phyloP scores from a whole-genome alignment of 2,888 invertebrate species.

The Pasiphila rectangulata region DNA sequence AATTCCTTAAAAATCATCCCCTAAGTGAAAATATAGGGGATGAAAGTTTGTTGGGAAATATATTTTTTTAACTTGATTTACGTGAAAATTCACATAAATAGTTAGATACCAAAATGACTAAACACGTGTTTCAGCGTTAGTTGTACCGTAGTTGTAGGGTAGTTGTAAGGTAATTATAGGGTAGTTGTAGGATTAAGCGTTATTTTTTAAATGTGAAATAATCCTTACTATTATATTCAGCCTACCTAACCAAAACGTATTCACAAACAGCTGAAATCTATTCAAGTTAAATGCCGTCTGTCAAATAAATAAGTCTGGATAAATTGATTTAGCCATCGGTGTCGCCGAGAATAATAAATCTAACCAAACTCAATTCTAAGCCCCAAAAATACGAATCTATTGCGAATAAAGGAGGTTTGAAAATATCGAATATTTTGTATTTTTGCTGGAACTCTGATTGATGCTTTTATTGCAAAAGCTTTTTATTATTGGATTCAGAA shows the following conservation, averaged over 20 bases:
- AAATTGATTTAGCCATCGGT: constrained; percentile 25
- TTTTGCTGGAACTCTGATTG: constrained; percentile 3
- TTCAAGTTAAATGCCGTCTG: constrained; percentile 8
- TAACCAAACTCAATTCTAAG: constrained; percentile 23
- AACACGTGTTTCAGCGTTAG: no score
- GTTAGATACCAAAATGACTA: no score
- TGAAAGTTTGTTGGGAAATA: no score
- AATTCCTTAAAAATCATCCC: no score
- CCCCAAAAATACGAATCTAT: constrained; percentile 12
- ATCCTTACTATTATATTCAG: no score
- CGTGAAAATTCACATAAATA: no score
- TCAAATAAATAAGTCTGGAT: constrained; percentile 22
- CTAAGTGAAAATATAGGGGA: no score
- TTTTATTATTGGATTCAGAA: constrained; percentile 13
- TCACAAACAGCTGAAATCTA: constrained; percentile 7
- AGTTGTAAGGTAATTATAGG: no score
- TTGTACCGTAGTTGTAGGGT: no score
- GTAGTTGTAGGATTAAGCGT: no score
- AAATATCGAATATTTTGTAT: constrained; percentile 7
- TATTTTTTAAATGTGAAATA: no score
- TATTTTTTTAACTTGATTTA: no score
- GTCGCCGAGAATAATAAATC: constrained; percentile 28
- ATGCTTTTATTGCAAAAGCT: constrained; percentile 17
- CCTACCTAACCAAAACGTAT: constrained; percentile 2
- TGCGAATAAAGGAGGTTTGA: constrained; percentile 2